Conservation (phyloP, 2,888 invertebrate species). For the Ctena decussata region DNA sequence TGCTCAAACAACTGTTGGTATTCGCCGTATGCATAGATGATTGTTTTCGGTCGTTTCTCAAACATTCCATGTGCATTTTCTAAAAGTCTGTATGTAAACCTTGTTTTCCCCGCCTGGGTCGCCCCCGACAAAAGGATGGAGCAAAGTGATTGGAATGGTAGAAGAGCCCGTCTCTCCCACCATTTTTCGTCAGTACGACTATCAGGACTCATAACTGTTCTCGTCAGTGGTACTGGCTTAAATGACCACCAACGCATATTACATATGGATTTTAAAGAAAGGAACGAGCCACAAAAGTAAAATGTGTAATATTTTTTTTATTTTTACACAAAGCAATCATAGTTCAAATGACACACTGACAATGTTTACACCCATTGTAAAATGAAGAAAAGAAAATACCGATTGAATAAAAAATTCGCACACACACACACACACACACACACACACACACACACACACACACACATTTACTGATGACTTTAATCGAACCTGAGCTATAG, state of each 20-base stretch:
- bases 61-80: conserved; percentile 17
- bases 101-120: conserved; percentile 24
- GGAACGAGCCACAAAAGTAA: no score
- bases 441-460: background rate
- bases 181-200: background rate
- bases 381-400: background rate
- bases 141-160: conserved; percentile 13
- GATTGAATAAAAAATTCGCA: no score
- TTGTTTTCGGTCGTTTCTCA: conserved; percentile 17
- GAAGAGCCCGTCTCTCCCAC: conserved; percentile 7
- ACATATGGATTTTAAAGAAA: background rate
- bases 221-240: background rate
- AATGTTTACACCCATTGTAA: no score
- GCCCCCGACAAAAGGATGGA: conserved; percentile 13
- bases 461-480: no score
- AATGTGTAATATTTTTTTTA: background rate
- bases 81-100: conserved; percentile 10
- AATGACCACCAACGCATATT: no score
- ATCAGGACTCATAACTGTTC: background rate
- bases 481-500: no score
- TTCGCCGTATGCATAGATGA: conserved; percentile 24
- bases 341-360: no score
- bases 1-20: conserved; percentile 25
- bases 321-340: no score
- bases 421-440: background rate